Evolutionary conservation across 1,140 invertebrate species (phyloP), one percentile per base, ranked within the genome.

Genomic region (Aphelenchoides besseyi): DNA sequence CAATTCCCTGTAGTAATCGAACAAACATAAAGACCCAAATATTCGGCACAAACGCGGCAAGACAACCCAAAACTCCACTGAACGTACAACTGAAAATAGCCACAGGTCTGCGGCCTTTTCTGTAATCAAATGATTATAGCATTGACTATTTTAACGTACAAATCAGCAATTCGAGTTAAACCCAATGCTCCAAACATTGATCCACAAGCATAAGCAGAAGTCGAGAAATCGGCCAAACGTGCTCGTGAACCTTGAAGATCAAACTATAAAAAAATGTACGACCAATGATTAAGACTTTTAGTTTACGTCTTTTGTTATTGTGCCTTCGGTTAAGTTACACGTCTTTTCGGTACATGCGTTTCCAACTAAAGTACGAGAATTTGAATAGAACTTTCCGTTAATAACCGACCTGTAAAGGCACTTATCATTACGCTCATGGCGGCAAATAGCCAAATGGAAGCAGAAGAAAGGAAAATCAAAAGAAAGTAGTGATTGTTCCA

Each of bases 21-120:
- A 8, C 23, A 3, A 68, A 5, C 63, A 71, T 71, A 23, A 68
- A 71, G 5, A 71, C 5, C 8, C 69, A 68, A 62, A 68, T 68
- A 36, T 68, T 68, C 9, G 67, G 67, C 5, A 28, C 9, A 3
- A 68, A 28, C 5, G 67, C 63, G 18, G 63, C 26, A 3, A 71
- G 62, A n/a, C n/a, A 71, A 70, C 67, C 67, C 3, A 23, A n/a
- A 8, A 69, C 5, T 8, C 67, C 67, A 28, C n/a, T n/a, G 3
- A 68, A 26, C 5, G 69, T 8, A 5, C 69, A 23, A 3, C 66
- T 8, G 5, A 68, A 5, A 5, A 69, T 3, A 9, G 29, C n/a
- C 5, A 69, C 26, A 16, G 67, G 67, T 8, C 67, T 63, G 18
- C 67, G 67, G 26, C 67, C 67, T 26, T 68, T n/a, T n/a, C 63